Conservation (phyloP, 2,888 invertebrate species). For the Watsonalla cultraria region DNA sequence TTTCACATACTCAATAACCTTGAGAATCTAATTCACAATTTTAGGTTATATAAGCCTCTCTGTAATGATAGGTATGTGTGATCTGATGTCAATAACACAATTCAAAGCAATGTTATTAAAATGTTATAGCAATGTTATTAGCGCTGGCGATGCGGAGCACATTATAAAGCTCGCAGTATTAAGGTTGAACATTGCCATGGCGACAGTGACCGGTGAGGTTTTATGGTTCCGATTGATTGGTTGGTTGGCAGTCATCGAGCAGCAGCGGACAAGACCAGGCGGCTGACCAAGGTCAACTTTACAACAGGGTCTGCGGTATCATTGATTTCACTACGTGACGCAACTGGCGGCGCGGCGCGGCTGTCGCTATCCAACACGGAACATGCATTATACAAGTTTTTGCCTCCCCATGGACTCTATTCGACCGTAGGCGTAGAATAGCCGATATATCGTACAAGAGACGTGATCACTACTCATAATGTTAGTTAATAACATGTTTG, state of each 20-base stretch:
- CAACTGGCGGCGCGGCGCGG: constrained; percentile 41
- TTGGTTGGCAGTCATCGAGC: not conserved
- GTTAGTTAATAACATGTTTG: constrained; percentile 30
- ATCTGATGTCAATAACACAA: too few species aligned
- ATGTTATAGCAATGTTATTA: too few species aligned
- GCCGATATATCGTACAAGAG: not conserved
- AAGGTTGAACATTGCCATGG: too few species aligned
- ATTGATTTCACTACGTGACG: constrained; percentile 70
- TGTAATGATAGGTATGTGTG: too few species aligned
- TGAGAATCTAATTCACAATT: too few species aligned
- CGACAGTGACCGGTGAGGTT: too few species aligned
- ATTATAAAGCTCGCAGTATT: too few species aligned
- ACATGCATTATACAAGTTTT: constrained; percentile 48
- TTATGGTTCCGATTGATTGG: too few species aligned
- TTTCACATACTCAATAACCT: too few species aligned
- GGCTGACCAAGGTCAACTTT: constrained; percentile 63
- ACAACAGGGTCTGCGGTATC: constrained; percentile 61
- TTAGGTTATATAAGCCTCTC: too few species aligned
- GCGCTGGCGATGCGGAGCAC: too few species aligned
- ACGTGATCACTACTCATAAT: constrained; percentile 11
- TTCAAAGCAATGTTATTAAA: not conserved
- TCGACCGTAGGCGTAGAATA: constrained; percentile 26
- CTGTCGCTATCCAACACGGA: constrained; percentile 33
- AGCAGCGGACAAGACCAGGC: constrained; percentile 14
- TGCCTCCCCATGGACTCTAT: constrained; percentile 27